Conservation (phyloP, 1,140 invertebrate genomes). For the Hylyphantes graminicola region DNA sequence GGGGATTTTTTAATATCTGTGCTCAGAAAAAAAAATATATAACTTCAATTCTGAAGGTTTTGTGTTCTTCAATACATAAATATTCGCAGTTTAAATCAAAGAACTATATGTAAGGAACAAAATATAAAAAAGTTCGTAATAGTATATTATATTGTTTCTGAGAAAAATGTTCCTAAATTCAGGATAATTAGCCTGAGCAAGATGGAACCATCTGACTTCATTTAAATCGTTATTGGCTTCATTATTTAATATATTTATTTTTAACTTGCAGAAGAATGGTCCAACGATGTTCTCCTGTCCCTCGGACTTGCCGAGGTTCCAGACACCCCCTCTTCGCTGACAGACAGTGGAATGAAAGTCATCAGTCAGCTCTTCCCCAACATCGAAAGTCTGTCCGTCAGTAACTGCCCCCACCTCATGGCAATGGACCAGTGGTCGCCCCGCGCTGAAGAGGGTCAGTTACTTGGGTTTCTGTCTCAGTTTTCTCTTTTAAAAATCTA, state of each 20-base stretch:
- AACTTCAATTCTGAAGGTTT: too few species aligned
- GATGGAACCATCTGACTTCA: too few species aligned
- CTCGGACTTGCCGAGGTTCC: conserved; percentile 63
- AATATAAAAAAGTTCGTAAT: too few species aligned
- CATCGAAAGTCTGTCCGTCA: conserved; percentile 63
- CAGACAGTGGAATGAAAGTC: conserved; percentile 65
- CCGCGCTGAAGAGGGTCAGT: neutral
- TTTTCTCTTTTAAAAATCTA: too few species aligned
- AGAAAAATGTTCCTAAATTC: too few species aligned
- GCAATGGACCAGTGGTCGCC: conserved; percentile 63
- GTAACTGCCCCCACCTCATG: conserved; percentile 65
- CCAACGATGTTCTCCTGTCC: conserved; percentile 62
- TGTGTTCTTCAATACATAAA: too few species aligned
- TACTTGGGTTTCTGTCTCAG: neutral
- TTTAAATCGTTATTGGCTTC: neutral
- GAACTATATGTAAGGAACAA: too few species aligned
- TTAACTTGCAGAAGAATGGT: conserved; percentile 63
- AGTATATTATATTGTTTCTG: too few species aligned
- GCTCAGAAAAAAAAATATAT: too few species aligned
- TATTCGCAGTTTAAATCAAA: too few species aligned
- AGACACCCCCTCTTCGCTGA: conserved; percentile 65
- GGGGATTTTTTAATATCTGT: too few species aligned
- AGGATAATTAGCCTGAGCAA: too few species aligned
- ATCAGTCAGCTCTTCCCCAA: conserved; percentile 63
- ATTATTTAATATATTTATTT: neutral